Conservation (phyloP, 2,888 invertebrate species). For the Harpalus rufipes region DNA sequence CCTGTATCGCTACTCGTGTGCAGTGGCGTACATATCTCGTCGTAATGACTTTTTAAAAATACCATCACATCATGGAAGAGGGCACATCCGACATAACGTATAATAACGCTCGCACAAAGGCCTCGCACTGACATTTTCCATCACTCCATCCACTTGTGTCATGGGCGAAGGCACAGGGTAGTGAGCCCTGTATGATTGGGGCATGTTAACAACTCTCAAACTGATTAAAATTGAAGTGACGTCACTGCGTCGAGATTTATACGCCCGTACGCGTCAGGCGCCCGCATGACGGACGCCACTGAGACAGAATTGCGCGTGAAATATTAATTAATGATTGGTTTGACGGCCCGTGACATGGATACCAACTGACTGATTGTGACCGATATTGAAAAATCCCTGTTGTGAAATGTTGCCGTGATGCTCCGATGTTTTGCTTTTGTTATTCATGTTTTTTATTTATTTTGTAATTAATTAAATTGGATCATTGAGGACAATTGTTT, state of each 20-base stretch:
- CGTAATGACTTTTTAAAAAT: slow-evolving; percentile 64
- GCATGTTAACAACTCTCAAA: slow-evolving; percentile 56
- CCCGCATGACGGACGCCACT: slow-evolving; percentile 60
- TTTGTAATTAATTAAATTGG: slow-evolving; percentile 55
- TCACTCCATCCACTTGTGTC: slow-evolving; percentile 43
- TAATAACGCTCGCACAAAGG: slow-evolving; percentile 60
- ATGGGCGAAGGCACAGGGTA: slow-evolving; percentile 32
- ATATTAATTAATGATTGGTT: slow-evolving; percentile 67
- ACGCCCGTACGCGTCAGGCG: slow-evolving; percentile 60
- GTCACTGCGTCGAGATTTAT: slow-evolving; percentile 65
- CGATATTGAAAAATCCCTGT: slow-evolving; percentile 64
- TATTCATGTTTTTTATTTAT: slow-evolving; percentile 52
- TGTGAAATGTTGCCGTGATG: slow-evolving; percentile 45
- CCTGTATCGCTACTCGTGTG: background rate
- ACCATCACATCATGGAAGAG: slow-evolving; percentile 57
- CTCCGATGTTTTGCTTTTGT: slow-evolving; percentile 52
- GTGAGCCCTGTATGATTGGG: slow-evolving; percentile 37
- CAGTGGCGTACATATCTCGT: slow-evolving; percentile 14
- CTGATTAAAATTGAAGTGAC: slow-evolving; percentile 66
- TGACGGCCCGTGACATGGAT: slow-evolving; percentile 64
- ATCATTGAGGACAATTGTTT: slow-evolving; percentile 42
- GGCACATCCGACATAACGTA: slow-evolving; percentile 60
- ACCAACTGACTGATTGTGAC: slow-evolving; percentile 59
- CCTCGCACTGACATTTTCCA: slow-evolving; percentile 64
- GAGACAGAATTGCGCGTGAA: slow-evolving; percentile 66